Evolutionary conservation across 1,140 invertebrate genomes (phyloP), one percentile per base, ranked within the genome.

Genomic region (Lithobius niger): DNA sequence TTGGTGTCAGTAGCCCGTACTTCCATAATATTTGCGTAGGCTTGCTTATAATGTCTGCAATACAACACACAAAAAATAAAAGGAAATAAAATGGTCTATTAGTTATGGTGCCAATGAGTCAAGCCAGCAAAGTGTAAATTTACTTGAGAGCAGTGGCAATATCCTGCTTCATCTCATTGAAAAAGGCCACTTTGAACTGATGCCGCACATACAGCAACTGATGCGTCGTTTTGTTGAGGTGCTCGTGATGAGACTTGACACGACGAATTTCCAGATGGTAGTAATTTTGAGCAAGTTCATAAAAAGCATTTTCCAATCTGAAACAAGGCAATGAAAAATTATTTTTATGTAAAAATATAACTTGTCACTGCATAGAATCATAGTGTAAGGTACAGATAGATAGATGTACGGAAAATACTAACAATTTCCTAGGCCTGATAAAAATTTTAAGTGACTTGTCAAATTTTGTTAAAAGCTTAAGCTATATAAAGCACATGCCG

Each of bases 151-250:
- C 89, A 15, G 83, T 83, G 64, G 81, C 82, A 55, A 82, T 77
- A 68, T 98, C 94, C 66, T 93, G 88, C 63, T 86, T 85, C 45
- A 97, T 69, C 74, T 99, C 95, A 71, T 88, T 88, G 42, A 94
- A 80, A 74, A 95, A 97, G n/a, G 84, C 96, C 66, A 97, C 83
- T 75, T 99, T 99, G 66, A 96, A 97, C 63, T 95, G 88, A 76
- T 98, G 93, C 22, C 95, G 74, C 2, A 98, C 89, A 77, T 90
- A 91, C 19, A 97, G 73, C 61, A 87, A 84, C 65, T 89, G 86
- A 72, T 97, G 92, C 16, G 83, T 85, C 13, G 82, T 89, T 74
- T 91, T 93, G 63, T 92, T 93, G 13, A 97, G 75, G 64, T 91
- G 84, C 66, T 96, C 92, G 60, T 84, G 77, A 69, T 96, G 90